Evolutionary conservation across 2,113 vertebrate genomes (phyloP).

Genomic region (Verasper variegatus): DNA sequence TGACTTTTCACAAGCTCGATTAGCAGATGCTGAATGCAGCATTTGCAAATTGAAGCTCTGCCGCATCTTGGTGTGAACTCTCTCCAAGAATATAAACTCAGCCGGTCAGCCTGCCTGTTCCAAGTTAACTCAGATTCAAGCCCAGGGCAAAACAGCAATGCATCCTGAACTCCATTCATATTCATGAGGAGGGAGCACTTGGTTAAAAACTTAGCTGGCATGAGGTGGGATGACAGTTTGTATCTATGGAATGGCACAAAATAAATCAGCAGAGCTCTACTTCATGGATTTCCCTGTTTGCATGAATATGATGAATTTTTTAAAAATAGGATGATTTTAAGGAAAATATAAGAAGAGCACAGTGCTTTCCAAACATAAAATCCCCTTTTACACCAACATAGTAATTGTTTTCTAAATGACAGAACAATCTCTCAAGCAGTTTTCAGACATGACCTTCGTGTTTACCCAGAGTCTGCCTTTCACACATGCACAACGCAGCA

Average conservation of each 20-base stretch:
- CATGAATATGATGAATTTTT: too few relatives aligned
- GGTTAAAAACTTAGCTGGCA: conserved; percentile 23
- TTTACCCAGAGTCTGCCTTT: too few relatives aligned
- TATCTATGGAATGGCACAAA: neutral
- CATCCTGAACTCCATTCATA: conserved; percentile 27
- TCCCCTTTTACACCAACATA: too few relatives aligned
- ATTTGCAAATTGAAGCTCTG: neutral
- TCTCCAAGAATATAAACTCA: conserved; percentile 21
- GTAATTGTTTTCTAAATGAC: too few relatives aligned
- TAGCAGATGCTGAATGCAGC: neutral
- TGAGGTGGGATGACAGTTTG: conserved; percentile 6
- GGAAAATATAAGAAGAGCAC: too few relatives aligned
- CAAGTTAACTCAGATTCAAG: conserved; percentile 30
- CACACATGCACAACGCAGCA: too few relatives aligned
- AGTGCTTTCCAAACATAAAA: too few relatives aligned
- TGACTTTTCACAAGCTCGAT: neutral
- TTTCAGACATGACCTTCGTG: too few relatives aligned
- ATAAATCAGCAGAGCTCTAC: neutral
- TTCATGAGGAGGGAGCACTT: conserved; percentile 1
- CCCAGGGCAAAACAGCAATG: conserved; percentile 27
- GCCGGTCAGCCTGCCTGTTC: conserved; percentile 25
- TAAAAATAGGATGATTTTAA: too few relatives aligned
- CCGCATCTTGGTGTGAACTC: neutral
- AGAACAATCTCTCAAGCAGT: too few relatives aligned
- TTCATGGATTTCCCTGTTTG: neutral